Evolutionary conservation across 1,140 invertebrate genomes (phyloP).

Genomic region (Limonius californicus): DNA sequence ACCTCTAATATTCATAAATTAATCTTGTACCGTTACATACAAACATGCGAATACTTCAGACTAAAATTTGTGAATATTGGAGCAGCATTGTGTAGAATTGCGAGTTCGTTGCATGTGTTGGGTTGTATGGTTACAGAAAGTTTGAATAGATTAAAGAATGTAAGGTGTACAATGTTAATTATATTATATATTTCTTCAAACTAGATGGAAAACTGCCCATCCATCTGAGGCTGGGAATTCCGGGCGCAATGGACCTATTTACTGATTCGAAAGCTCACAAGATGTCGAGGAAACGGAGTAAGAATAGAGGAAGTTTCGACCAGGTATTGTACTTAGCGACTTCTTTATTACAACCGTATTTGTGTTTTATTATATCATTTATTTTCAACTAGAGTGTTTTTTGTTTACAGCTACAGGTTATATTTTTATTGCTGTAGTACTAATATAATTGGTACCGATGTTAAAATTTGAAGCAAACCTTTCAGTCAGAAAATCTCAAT

Average conservation of each 20-base stretch:
- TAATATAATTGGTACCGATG: no score
- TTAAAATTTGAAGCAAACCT: not conserved
- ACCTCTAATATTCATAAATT: no score
- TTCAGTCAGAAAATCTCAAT: no score
- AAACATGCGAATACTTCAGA: not conserved
- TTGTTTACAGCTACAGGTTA: not conserved
- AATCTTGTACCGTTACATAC: not conserved
- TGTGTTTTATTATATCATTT: not conserved
- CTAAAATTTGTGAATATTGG: not conserved
- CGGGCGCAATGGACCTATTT: conserved; percentile 26
- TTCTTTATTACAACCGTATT: not conserved
- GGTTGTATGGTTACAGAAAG: no score
- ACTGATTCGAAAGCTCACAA: conserved; percentile 28
- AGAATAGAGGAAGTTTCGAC: conserved; percentile 22
- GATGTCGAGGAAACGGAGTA: conserved; percentile 31
- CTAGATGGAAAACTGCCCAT: conserved; percentile 42
- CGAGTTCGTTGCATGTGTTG: not conserved
- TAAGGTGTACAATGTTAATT: no score
- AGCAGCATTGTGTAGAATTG: no score
- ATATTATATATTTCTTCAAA: not conserved
- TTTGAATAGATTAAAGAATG: no score
- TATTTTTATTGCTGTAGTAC: no score
- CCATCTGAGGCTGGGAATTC: conserved; percentile 38
- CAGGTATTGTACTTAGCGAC: conserved; percentile 43
- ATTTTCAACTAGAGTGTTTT: not conserved